Evolutionary conservation across 2,888 invertebrate species (phyloP).

Genomic region (Heliothis peltigera): DNA sequence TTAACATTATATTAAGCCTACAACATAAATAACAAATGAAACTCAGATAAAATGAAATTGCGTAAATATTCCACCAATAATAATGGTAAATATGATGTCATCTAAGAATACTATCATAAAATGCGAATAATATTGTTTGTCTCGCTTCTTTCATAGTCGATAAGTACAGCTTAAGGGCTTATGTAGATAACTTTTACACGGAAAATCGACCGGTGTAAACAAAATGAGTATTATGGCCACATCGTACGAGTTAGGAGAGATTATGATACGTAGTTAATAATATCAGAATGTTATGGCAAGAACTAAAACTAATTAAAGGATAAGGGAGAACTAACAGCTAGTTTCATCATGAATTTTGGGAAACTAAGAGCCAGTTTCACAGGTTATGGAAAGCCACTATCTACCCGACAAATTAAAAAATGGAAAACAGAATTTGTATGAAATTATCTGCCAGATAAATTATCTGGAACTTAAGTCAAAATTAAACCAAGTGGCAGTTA

Average conservation of each 20-base stretch:
- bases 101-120: conserved; percentile 33
- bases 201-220: conserved; percentile 27
- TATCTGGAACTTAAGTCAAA: too few relatives aligned
- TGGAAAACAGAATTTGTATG: too few relatives aligned
- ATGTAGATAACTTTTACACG: conserved; percentile 43
- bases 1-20: too few relatives aligned
- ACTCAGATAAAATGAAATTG: neutral
- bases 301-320: neutral
- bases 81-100: conserved; percentile 8
- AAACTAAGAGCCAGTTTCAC: too few relatives aligned
- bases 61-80: neutral
- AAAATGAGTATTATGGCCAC: conserved; percentile 28
- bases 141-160: conserved; percentile 50
- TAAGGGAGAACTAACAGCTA: too few relatives aligned
- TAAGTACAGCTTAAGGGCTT: conserved; percentile 48
- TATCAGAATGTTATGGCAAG: neutral
- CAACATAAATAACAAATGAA: neutral
- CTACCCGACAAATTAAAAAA: too few relatives aligned
- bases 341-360: too few relatives aligned
- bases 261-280: neutral
- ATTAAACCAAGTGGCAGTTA: too few relatives aligned
- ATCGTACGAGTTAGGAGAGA: neutral
- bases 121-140: conserved; percentile 47
- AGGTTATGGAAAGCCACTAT: too few relatives aligned
- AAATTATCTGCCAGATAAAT: too few relatives aligned